Evolutionary conservation across 1,140 invertebrate genomes (phyloP), one percentile per base, ranked within the genome.

Genomic region (Bombus affinis): DNA sequence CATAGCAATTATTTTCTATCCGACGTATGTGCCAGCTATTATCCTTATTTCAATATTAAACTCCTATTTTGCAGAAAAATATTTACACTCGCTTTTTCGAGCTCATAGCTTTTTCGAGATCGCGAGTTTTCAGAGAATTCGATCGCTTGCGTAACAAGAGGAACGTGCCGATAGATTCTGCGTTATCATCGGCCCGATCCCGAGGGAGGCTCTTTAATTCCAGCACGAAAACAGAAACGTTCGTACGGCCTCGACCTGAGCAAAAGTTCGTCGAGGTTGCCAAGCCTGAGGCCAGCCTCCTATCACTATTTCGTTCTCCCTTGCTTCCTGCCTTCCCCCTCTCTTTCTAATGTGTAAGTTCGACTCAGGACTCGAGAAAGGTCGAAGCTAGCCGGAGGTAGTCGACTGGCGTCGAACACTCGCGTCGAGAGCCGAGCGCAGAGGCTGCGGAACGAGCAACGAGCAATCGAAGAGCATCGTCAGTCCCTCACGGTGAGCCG

Each of bases 401-500:
- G 53, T 81, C 89, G 91, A 86, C 9, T 13, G 22, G 42, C 25
- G 25, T 86, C 93, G 93, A 93, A 22, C 18, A 22, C 6, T 13
- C 22, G 53, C 92, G 91, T 89, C n/a, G 15, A 32, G 62, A 42
- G 2, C 87, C 91, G 89, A 91, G 13, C 79, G 57, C 62, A 35
- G 47, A 62, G 37, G 39, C 85, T 65, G 75, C 35, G 86, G 37
- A 42, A 62, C 81, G 65, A 72, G 39, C 57, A n/a, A 28, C n/a
- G 44, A 35, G 78, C 80, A 85, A 88, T 81, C 87, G 86, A 91
- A 71, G 25, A 75, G 68, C 83, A 74, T 77, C 86, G 81, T 89
- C 93, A 94, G 93, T 94, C 92, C 90, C 84, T 93, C 89, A 91
- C 91, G 91, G 92, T 89, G 85, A 92, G 93, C 89, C 93, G 93